A percentile compares a stretch with the other conserved stretches of the same genome.
Evolutionary conservation across 2,888 invertebrate species (phyloP).

Genomic region (Seladonia tumulorum): DNA sequence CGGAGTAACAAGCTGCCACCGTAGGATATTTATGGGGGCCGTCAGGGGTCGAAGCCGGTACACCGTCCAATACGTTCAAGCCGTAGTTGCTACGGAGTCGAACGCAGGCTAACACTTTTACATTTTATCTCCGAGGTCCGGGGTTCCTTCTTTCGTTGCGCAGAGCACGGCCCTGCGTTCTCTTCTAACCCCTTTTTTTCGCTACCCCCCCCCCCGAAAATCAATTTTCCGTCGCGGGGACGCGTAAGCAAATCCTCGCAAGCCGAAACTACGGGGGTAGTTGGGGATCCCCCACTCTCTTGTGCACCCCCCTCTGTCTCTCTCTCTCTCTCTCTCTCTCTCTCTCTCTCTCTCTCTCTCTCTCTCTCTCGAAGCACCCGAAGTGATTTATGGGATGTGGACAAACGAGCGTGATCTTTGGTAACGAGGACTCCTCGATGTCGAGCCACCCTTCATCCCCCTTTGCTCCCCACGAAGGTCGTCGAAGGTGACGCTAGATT

Average conservation of each 20-base stretch:
- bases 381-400: slow-evolving; percentile 52
- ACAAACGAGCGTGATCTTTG: slow-evolving; percentile 44
- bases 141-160: slow-evolving; percentile 22
- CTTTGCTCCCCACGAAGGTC: slow-evolving; percentile 9
- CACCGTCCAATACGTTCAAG: slow-evolving; percentile 50
- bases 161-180: slow-evolving; percentile 2
- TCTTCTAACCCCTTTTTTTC: background rate
- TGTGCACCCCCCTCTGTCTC: background rate
- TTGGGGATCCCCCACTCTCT: background rate
- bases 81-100: slow-evolving; percentile 39
- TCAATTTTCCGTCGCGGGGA: slow-evolving; percentile 50
- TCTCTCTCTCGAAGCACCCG: background rate
- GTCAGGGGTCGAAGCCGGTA: slow-evolving; percentile 79
- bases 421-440: slow-evolving; percentile 25
- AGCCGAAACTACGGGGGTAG: background rate
- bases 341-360: background rate
- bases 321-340: background rate
- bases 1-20: slow-evolving; percentile 83
- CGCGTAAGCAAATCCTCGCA: slow-evolving; percentile 44
- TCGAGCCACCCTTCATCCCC: slow-evolving; percentile 20
- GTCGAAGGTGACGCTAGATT: slow-evolving; percentile 34
- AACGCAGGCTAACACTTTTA: slow-evolving; percentile 75
- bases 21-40: slow-evolving; percentile 82
- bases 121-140: slow-evolving; percentile 74
- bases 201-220: slow-evolving; percentile 22